Evolutionary conservation across 2,888 invertebrate genomes (phyloP).

Genomic region (Apamea monoglypha): DNA sequence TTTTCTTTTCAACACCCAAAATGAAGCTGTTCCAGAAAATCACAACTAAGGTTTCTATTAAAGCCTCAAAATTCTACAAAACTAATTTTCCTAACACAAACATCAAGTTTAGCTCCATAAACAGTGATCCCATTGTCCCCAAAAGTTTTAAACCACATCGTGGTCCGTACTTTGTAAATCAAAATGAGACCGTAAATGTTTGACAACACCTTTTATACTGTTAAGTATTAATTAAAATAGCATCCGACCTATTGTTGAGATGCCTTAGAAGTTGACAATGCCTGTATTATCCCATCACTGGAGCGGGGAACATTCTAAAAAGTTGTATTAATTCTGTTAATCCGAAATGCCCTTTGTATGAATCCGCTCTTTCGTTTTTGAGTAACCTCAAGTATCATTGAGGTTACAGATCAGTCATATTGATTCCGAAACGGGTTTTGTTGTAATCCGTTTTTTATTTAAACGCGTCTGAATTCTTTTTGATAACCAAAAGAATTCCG

Average conservation of each 20-base stretch:
- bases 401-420: slow-evolving; percentile 4
- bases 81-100: slow-evolving; percentile 13
- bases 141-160: slow-evolving; percentile 47
- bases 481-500: no score
- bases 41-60: background rate
- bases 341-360: slow-evolving; percentile 9
- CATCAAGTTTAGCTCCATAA: slow-evolving; percentile 23
- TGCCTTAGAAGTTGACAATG: slow-evolving; percentile 44
- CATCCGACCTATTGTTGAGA: slow-evolving; percentile 51
- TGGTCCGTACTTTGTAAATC: slow-evolving; percentile 54
- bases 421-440: background rate
- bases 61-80: background rate
- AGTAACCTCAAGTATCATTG: slow-evolving; percentile 16
- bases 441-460: background rate
- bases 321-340: slow-evolving; percentile 36
- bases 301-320: slow-evolving; percentile 21
- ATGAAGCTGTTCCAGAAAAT: background rate
- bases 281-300: slow-evolving; percentile 31
- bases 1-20: background rate
- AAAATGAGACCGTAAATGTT: slow-evolving; percentile 48
- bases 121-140: slow-evolving; percentile 33
- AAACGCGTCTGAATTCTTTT: background rate
- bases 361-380: slow-evolving; percentile 14
- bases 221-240: slow-evolving; percentile 65
- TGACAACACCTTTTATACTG: slow-evolving; percentile 39